Conservation (phyloP, 1,140 invertebrate species). For the Phymastichus coffea region DNA sequence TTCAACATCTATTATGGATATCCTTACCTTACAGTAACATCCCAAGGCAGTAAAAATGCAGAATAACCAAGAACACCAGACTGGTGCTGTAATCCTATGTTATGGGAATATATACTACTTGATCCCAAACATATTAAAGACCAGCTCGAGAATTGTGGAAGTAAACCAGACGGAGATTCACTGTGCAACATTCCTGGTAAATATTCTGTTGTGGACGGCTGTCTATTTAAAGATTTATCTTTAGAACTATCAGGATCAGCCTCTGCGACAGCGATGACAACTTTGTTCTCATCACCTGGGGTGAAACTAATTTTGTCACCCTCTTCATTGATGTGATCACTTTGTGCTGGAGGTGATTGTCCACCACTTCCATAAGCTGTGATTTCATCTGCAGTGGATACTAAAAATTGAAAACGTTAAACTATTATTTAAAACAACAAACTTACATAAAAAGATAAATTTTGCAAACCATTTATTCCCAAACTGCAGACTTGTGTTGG, state of each 20-base stretch:
- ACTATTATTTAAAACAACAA: slow-evolving; percentile 16
- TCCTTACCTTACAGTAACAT: slow-evolving; percentile 72
- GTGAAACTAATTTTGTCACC: slow-evolving; percentile 46
- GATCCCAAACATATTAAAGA: slow-evolving; percentile 86
- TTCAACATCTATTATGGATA: background rate
- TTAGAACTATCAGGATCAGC: slow-evolving; percentile 48
- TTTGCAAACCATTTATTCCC: slow-evolving; percentile 48
- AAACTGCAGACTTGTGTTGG: slow-evolving; percentile 54
- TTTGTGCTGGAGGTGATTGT: slow-evolving; percentile 42
- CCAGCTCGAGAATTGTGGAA: slow-evolving; percentile 93
- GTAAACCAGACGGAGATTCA: slow-evolving; percentile 70
- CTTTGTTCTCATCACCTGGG: slow-evolving; percentile 50
- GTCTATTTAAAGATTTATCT: slow-evolving; percentile 65
- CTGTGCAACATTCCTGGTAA: slow-evolving; percentile 87
- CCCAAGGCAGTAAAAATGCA: slow-evolving; percentile 93
- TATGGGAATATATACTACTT: slow-evolving; percentile 89
- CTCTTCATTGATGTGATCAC: slow-evolving; percentile 33
- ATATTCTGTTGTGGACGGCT: slow-evolving; percentile 87
- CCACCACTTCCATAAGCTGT: slow-evolving; percentile 49
- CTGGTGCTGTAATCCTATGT: slow-evolving; percentile 76
- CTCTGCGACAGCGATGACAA: slow-evolving; percentile 55
- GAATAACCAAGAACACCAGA: slow-evolving; percentile 86
- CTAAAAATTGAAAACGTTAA: background rate
- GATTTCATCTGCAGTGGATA: slow-evolving; percentile 41
- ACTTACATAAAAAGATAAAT: slow-evolving; percentile 12